Evolutionary conservation across 2,888 invertebrate species (phyloP).

Genomic region (Drosophila peninsularis): DNA sequence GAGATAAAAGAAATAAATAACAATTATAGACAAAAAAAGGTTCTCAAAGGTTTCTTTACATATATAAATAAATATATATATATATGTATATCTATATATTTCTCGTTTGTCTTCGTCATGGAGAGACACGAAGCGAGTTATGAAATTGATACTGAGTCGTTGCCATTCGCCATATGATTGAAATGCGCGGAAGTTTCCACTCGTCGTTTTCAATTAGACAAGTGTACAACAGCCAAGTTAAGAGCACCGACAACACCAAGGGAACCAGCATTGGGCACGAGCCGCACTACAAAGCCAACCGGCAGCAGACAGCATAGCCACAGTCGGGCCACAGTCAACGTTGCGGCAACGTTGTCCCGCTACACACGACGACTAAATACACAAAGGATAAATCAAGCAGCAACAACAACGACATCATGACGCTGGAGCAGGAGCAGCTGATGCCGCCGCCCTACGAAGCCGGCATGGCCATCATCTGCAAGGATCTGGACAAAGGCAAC

Average conservation of each 20-base stretch:
- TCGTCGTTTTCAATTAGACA: conserved; percentile 67
- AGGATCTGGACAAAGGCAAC: conserved; percentile 38
- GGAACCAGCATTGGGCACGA: conserved; percentile 2
- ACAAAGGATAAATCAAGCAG: conserved; percentile 1
- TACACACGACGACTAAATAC: neutral
- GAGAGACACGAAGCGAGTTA: conserved; percentile 35
- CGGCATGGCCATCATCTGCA: conserved; percentile 31
- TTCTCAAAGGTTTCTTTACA: conserved; percentile 9
- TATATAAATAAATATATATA: neutral
- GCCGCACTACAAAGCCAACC: conserved; percentile 39
- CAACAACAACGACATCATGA: conserved; percentile 20
- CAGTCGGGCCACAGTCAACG: conserved; percentile 44
- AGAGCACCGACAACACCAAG: conserved; percentile 5
- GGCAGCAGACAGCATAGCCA: conserved; percentile 24
- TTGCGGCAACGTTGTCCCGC: conserved; percentile 30
- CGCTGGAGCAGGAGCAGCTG: conserved; percentile 39
- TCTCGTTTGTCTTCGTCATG: conserved; percentile 19
- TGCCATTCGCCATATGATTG: conserved; percentile 52
- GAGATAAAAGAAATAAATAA: neutral
- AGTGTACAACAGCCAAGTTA: conserved; percentile 37
- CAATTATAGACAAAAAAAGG: neutral
- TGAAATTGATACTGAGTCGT: conserved; percentile 68
- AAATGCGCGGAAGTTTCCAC: conserved; percentile 73
- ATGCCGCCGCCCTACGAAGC: conserved; percentile 30
- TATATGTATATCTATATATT: neutral